Evolutionary conservation across 1,140 invertebrate genomes (phyloP).

Genomic region (Penaeus chinensis): DNA sequence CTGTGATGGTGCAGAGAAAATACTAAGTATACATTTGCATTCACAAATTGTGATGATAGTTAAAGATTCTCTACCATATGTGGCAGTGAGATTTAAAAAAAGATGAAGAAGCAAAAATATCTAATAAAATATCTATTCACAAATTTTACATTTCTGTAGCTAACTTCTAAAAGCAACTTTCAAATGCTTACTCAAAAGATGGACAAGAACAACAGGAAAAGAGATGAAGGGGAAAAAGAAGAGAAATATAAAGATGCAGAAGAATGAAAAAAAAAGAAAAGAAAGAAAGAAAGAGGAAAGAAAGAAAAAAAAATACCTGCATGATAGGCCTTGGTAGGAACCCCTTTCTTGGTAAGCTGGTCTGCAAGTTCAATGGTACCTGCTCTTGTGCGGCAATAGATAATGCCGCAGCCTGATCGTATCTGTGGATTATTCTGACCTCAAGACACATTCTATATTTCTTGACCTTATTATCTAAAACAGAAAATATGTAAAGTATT

Average conservation of each 20-base stretch:
- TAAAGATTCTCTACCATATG: background rate
- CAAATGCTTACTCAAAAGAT: no score
- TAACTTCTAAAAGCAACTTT: no score
- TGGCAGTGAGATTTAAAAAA: no score
- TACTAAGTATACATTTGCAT: background rate
- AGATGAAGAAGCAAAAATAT: no score
- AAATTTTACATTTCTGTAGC: no score
- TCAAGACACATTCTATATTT: background rate
- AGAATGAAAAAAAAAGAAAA: background rate
- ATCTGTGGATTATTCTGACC: conserved; percentile 68
- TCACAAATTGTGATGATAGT: background rate
- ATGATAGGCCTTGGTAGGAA: conserved; percentile 76
- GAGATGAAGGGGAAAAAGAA: no score
- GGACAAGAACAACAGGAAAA: no score
- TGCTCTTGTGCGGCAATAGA: conserved; percentile 78
- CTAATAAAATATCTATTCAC: no score
- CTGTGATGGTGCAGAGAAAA: conserved; percentile 64
- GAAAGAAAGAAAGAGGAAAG: conserved; percentile 7
- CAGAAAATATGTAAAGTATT: background rate
- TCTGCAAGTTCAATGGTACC: conserved; percentile 75
- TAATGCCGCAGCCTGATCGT: conserved; percentile 80
- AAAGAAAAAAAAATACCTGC: conserved; percentile 68
- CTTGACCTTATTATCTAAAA: background rate
- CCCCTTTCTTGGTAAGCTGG: conserved; percentile 71
- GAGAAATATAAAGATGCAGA: no score